Evolutionary conservation across 2,113 vertebrate genomes (phyloP), one percentile per base, ranked within the genome.

Genomic region (Syngnathus typhle): DNA sequence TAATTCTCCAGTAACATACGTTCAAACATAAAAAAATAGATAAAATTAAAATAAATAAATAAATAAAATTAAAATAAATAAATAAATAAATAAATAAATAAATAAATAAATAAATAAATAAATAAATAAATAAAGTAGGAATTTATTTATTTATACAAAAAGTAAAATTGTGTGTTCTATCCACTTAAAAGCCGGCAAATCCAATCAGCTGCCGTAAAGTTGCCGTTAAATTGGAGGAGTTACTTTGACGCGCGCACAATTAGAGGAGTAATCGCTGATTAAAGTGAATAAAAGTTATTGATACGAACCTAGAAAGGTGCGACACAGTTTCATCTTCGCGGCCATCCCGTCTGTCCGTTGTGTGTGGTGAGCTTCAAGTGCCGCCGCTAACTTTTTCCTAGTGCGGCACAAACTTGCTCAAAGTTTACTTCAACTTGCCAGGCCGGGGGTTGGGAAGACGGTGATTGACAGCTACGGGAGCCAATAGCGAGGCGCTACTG

Each of bases 301-400:
- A 68, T 89, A 96, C 95, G 79, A 90, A 98, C 95, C 95, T 80
- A 98, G 90, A 88, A 98, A 98, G 72, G 87, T 89, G 88, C 91
- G 91, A 70, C 96, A 97, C 90, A 95, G 91, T 86, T 91, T 93
- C 95, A 98, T 96, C 82, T 88, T 90, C 84, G 90, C 91, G 72
- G 70, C 83, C 73, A 65, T 79, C 70, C 73, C 63, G 38, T 72
- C 60, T 5, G 13, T 52, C 27, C 64, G 62, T 49, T 21, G 19
- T 11, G 18, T 77, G 71, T 68, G 76, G 70, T 74, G 74, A 63
- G 76, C 84, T 75, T 73, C 58, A 36, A 70, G 66, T 68, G 71
- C 81, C 56, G 77, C 69, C 73, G 64, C 18, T 23, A 84, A 85
- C 71, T 92, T 91, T 90, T 7, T 44, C 89, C 91, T 88, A 89